phyloP scores from a whole-genome alignment of 2,888 invertebrate genomes.

The Gortyna flavago region DNA sequence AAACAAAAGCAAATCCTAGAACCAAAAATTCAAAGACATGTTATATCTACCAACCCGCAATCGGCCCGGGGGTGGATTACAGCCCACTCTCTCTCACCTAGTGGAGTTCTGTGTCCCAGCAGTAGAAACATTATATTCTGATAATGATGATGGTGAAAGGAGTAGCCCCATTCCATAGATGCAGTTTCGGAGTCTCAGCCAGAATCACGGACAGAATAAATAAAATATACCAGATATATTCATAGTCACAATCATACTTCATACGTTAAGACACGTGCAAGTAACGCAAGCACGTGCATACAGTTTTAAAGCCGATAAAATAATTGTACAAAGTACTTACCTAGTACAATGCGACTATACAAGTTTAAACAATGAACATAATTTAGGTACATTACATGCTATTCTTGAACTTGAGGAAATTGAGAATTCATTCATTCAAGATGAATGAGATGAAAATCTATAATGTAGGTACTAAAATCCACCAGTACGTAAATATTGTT shows the following conservation, averaged over 20 bases:
- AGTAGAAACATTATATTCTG: too few species aligned
- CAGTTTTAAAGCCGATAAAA: constrained; percentile 36
- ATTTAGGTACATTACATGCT: neutral
- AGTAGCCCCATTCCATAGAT: neutral
- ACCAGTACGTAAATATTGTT: too few species aligned
- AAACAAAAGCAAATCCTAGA: neutral
- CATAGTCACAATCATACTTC: constrained; percentile 14
- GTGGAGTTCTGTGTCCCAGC: too few species aligned
- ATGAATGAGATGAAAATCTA: neutral
- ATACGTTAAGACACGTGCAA: constrained; percentile 38
- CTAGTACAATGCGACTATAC: constrained; percentile 4
- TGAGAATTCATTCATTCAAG: neutral
- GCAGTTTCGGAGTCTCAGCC: neutral
- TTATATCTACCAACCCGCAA: too few species aligned
- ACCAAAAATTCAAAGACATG: too few species aligned
- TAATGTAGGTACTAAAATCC: neutral
- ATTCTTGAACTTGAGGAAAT: constrained; percentile 18
- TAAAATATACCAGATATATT: constrained; percentile 1
- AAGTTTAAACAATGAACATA: constrained; percentile 19
- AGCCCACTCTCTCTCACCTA: too few species aligned
- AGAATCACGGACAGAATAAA: constrained; percentile 2
- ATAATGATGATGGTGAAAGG: too few species aligned
- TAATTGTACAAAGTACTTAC: constrained; percentile 30
- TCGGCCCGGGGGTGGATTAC: too few species aligned
- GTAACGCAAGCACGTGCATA: constrained; percentile 13